Conservation (phyloP, 2,113 vertebrate genomes). For the Nothocercus nigrocapillus region DNA sequence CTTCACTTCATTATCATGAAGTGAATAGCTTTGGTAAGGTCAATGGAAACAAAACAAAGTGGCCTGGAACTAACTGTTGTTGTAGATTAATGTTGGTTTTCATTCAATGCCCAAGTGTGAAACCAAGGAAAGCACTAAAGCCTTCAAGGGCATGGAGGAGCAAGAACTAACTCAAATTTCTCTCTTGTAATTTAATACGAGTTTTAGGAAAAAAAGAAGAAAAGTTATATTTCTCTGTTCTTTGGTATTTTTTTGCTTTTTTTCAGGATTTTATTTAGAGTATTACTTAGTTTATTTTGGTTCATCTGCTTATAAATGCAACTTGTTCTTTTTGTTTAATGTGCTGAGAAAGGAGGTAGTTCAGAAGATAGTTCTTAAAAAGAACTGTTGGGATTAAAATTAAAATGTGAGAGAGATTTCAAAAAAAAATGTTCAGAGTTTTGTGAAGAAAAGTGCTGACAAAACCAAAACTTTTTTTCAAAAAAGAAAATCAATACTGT, state of each 20-base stretch:
- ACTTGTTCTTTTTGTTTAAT: not conserved
- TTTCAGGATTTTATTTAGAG: not conserved
- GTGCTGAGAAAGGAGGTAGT: not conserved
- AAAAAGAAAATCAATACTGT: not conserved
- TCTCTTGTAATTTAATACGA: not conserved
- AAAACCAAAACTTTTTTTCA: not conserved
- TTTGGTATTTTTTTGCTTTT: not conserved
- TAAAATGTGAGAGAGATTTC: not conserved
- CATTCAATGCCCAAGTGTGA: not conserved
- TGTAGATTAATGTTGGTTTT: not conserved
- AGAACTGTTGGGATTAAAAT: not conserved
- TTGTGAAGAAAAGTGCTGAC: not conserved
- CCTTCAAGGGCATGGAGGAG: not conserved
- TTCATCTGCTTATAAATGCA: not conserved
- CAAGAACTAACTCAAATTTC: not conserved
- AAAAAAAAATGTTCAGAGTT: not conserved
- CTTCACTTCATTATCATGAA: not conserved
- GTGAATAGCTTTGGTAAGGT: not conserved
- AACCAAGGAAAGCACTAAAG: not conserved
- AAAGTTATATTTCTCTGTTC: not conserved
- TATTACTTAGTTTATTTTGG: not conserved
- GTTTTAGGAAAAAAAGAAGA: not conserved
- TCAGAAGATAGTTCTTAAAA: not conserved
- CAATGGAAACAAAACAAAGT: not conserved
- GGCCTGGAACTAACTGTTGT: not conserved